These are phyloP conservation scores for Macrostomum lignano DNA, from an alignment of 1,140 invertebrate species.

Conservation along the genomic window DNA sequence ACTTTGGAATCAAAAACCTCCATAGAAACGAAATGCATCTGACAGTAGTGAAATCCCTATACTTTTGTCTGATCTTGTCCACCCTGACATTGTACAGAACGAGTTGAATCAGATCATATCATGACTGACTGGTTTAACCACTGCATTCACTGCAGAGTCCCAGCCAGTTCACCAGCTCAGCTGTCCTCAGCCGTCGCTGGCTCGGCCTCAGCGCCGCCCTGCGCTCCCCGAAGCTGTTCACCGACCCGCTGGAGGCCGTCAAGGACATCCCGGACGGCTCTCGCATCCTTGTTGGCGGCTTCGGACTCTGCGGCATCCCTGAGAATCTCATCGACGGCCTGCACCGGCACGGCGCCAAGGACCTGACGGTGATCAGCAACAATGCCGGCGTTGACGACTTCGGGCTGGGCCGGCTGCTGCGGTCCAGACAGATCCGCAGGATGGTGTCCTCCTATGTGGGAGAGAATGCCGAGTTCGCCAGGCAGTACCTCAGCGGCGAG, in stretches of 20 bases:
- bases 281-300: slow-evolving; percentile 62
- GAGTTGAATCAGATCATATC: no score
- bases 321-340: slow-evolving; percentile 74
- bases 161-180: no score
- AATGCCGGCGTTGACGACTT: slow-evolving; percentile 83
- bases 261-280: slow-evolving; percentile 56
- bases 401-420: slow-evolving; percentile 61
- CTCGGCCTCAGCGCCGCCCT: no score
- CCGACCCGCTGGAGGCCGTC: slow-evolving; percentile 41
- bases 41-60: no score
- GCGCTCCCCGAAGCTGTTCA: no score
- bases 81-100: no score
- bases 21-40: no score
- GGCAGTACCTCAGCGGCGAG: slow-evolving; percentile 63
- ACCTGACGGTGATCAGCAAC: slow-evolving; percentile 74
- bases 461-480: slow-evolving; percentile 84
- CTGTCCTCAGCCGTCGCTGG: no score
- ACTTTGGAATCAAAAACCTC: no score
- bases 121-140: no score
- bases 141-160: no score
- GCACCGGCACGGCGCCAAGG: slow-evolving; percentile 39
- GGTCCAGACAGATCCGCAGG: slow-evolving; percentile 51
- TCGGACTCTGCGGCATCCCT: slow-evolving; percentile 91
- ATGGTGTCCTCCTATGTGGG: slow-evolving; percentile 93
- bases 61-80: no score